phyloP scores from a whole-genome alignment of 2,797 vertebrate genomes.

The Melanotaenia nigrans region DNA sequence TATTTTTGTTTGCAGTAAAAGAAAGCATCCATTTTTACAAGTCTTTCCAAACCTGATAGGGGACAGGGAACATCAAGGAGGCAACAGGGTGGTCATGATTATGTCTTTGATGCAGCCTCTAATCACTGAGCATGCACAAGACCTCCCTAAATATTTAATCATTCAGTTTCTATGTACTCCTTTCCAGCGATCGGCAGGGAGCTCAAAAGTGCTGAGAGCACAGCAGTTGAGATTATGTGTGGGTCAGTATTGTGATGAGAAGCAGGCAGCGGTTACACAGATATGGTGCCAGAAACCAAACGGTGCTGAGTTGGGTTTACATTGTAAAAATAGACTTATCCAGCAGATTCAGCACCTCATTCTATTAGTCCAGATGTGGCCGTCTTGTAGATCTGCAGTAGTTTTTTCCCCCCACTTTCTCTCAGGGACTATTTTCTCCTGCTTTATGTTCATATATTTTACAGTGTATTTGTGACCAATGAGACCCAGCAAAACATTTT shows the following conservation, averaged over 20 bases:
- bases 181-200: constrained; percentile 52
- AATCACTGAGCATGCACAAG: constrained; percentile 47
- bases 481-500: constrained; percentile 1
- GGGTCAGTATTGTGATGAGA: constrained; percentile 32
- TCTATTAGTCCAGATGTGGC: constrained; percentile 68
- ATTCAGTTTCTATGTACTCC: constrained; percentile 23
- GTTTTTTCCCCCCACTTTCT: constrained; percentile 3
- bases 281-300: constrained; percentile 54
- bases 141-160: constrained; percentile 46
- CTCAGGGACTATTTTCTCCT: constrained; percentile 4
- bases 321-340: constrained; percentile 59
- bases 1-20: neutral
- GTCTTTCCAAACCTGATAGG: neutral
- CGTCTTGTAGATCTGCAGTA: constrained; percentile 41
- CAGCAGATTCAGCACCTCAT: constrained; percentile 57
- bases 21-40: neutral
- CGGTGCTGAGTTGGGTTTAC: constrained; percentile 42
- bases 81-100: constrained; percentile 1
- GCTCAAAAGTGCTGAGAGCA: constrained; percentile 48
- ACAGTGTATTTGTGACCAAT: neutral
- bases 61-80: neutral
- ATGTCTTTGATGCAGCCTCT: constrained; percentile 54
- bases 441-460: constrained; percentile 4
- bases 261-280: constrained; percentile 23
- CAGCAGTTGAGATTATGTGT: constrained; percentile 26